A percentile compares a stretch with the other conserved stretches of the same genome.
These are phyloP conservation scores for Hemistola chrysoprasaria DNA, from an alignment of 2,888 invertebrate genomes.

Conservation along the genomic window DNA sequence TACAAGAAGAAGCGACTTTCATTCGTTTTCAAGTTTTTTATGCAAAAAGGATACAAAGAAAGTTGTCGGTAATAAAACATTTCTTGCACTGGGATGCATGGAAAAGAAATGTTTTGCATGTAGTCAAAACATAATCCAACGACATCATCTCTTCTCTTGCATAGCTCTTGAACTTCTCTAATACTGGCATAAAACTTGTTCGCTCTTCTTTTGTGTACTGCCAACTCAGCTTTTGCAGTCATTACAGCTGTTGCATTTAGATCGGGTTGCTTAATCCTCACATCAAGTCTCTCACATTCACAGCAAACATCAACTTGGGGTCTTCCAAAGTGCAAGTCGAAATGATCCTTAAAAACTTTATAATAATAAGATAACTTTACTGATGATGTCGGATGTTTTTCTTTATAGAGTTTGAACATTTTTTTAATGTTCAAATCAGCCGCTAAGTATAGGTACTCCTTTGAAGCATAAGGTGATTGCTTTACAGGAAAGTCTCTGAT, in stretches of 20 bases:
- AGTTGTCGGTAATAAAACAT: constrained; percentile 11
- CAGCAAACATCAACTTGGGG: constrained; percentile 19
- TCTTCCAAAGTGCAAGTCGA: constrained; percentile 14
- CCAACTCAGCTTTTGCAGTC: constrained; percentile 10
- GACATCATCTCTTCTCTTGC: constrained; percentile 5
- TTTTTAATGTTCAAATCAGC: no score
- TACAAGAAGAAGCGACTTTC: neutral
- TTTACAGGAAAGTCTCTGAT: no score
- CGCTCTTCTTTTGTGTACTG: constrained; percentile 15
- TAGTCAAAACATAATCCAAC: constrained; percentile 9
- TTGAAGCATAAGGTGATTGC: no score
- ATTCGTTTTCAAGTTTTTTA: neutral
- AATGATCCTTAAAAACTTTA: constrained; percentile 11
- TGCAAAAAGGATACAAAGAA: constrained; percentile 1
- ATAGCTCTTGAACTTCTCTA: constrained; percentile 1
- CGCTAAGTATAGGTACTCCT: no score
- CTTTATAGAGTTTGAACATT: no score
- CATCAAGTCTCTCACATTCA: constrained; percentile 12
- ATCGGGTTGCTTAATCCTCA: constrained; percentile 5
- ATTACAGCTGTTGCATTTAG: constrained; percentile 12
- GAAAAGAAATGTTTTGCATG: constrained; percentile 15
- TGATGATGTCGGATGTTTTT: no score
- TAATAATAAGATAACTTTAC: no score
- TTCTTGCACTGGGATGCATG: constrained; percentile 14
- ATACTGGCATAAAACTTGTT: constrained; percentile 18